Evolutionary conservation across 2,888 invertebrate species (phyloP), one percentile per base, ranked within the genome.

Genomic region (Altica lythri): DNA sequence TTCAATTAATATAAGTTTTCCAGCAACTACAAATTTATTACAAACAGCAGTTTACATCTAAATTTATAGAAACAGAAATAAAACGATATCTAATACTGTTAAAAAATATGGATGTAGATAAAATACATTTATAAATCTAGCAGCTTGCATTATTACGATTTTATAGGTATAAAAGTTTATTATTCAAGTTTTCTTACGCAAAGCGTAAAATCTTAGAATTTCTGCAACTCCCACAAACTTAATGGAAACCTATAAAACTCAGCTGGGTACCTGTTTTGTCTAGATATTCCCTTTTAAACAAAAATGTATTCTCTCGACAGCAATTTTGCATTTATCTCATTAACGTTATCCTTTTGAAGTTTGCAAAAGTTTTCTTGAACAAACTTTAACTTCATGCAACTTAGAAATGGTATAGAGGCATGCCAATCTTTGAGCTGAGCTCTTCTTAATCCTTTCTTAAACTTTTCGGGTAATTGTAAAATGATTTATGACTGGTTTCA

Each of bases 291-390:
- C 10, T 38, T 38, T 19, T 4, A 19, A 38, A 38, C 38, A 38
- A 38, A 38, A 38, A 38, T 38, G 14, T 38, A 38, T 37, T 37
- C 37, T n/a, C n/a, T 4, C 37, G 17, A 27, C 17, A 29, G 37
- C 37, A 47, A 47, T 47, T 47, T 38, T 29, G 47, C 47, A 47
- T 47, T 47, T 47, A 47, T 27, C 47, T 47, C 47, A 47, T 47
- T 47, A 47, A 29, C 27, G 29, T 47, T 37, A 47, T 47, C 37
- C 47, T 47, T 47, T 47, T 37, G 37, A 29, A 47, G 47, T 47
- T 2, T 22, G 12, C 19, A 19, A 43, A 45, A 18, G n/a, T 47
- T 47, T 10, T 37, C 4, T 10, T n/a, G 37, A 17, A 37, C 17
- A 25, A 46, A 46, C 30, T 44, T 19, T n/a, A 27, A 37, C 37